These are phyloP conservation scores for Anas capensis DNA, from an alignment of 2,797 vertebrate species.

Conservation along the genomic window DNA sequence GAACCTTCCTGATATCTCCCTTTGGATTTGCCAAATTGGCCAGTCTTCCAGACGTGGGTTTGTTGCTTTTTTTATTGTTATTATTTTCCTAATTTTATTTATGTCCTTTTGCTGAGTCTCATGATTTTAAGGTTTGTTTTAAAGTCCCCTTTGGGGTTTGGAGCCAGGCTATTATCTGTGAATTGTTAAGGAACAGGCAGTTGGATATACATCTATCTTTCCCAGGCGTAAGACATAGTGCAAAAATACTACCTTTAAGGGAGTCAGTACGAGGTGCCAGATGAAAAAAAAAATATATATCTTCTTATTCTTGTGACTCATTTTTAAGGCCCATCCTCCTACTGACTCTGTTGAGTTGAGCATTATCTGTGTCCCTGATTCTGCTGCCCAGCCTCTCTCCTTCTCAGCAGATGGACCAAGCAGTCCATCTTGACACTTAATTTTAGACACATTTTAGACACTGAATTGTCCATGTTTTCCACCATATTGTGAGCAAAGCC, in stretches of 20 bases:
- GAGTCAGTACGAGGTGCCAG: neutral
- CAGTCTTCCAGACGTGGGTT: neutral
- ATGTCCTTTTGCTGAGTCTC: slow-evolving; percentile 32
- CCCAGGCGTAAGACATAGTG: neutral
- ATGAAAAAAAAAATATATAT: neutral
- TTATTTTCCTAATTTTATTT: neutral
- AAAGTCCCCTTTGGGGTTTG: neutral
- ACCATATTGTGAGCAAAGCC: neutral
- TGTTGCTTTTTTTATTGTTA: neutral
- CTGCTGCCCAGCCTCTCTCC: neutral
- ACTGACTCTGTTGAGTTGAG: neutral
- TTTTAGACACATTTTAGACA: no score
- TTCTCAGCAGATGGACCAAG: neutral
- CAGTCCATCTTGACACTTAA: no score
- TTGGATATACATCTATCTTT: neutral
- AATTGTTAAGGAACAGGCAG: neutral
- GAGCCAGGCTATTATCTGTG: slow-evolving; percentile 9
- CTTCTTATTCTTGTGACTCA: neutral
- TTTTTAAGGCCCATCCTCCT: neutral
- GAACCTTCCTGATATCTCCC: slow-evolving; percentile 11
- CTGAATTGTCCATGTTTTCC: neutral
- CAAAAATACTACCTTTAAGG: slow-evolving; percentile 11
- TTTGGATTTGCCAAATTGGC: slow-evolving; percentile 19
- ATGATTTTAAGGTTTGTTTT: slow-evolving; percentile 10
- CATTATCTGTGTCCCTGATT: neutral